Evolutionary conservation across 2,113 vertebrate genomes (phyloP), one percentile per base, ranked within the genome.

Genomic region (Protobothrops flavoviridis): DNA sequence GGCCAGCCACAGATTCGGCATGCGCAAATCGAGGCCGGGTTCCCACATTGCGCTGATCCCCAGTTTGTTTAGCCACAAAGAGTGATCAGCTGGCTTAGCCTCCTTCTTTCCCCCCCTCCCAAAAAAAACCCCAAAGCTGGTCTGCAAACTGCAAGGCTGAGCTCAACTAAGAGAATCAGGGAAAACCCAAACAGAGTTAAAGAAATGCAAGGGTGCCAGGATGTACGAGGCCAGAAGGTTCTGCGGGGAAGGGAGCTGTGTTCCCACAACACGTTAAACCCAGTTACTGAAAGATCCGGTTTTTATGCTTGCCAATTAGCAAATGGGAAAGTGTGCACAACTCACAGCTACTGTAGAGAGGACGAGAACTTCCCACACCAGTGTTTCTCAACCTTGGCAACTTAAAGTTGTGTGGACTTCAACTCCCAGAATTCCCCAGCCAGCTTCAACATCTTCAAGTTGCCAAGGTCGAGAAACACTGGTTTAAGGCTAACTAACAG

Each of bases 121-220:
- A 1, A n/a, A 64, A 50, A 50, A 50, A 9, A 4, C 15, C 55
- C 17, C n/a, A 74, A 74, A 74, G n/a, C n/a, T 7, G 64, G 0
- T 5, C 0, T 69, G 64, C 64, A 33, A 74, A 33, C 64, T 2
- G 5, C 64, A 33, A 74, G n/a, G 33, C 69, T 81, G 69, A n/a
- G 15, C 20, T 81, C 1, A 33, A 7, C 17, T 0, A 7, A 20
- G 15, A 9, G 33, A 6, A 3, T 3, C 6, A 3, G 33, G 3
- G 69, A 20, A 39, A 39, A 74, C 0, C 0, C 15, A 0, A 2
- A 55, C 13, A 15, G 53, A 17, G 55, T 5, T 56, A 21, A 33
- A 6, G 2, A 39, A 33, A n/a, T 5, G 13, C 13, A 7, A 39
- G 20, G 69, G 5, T 2, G 12, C 13, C 64, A 69, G n/a, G n/a